A percentile compares a stretch with the other conserved stretches of the same genome.
Conservation (phyloP, 2,797 vertebrate genomes). For the Rhinoraja longicauda region DNA sequence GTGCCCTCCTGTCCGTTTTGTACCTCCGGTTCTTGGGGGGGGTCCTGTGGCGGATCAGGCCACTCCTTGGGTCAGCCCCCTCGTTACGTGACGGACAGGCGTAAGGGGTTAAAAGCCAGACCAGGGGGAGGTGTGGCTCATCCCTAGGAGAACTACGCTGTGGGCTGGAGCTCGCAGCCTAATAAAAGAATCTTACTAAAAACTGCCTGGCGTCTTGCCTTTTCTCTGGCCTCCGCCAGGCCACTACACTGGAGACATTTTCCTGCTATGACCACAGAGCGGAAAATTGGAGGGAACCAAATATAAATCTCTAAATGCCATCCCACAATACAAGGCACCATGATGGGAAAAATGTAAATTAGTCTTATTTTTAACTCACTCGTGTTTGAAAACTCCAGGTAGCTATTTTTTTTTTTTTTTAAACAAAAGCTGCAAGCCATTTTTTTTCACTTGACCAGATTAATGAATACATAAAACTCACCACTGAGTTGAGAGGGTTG, state of each 20-base stretch:
- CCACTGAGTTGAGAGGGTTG: conserved; percentile 55
- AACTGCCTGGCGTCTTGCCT: no score
- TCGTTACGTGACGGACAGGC: no score
- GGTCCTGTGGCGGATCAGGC: no score
- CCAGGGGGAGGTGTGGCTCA: no score
- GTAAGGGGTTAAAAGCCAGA: no score
- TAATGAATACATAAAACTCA: conserved; percentile 51
- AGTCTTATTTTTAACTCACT: neutral
- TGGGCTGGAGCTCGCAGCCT: no score
- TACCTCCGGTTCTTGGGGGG: no score
- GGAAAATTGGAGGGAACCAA: neutral
- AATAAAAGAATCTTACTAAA: no score
- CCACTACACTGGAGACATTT: neutral
- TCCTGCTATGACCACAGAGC: neutral
- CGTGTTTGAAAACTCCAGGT: neutral
- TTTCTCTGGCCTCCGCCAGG: no score
- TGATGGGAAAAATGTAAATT: neutral
- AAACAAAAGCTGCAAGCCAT: neutral
- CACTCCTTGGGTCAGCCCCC: no score
- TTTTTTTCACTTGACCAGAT: neutral
- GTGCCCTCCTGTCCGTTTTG: no score
- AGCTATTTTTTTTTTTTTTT: neutral
- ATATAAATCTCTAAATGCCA: neutral
- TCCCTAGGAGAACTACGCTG: no score
- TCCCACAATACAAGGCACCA: neutral